phyloP scores from a whole-genome alignment of 2,113 vertebrate species.

The Nibea coibor region DNA sequence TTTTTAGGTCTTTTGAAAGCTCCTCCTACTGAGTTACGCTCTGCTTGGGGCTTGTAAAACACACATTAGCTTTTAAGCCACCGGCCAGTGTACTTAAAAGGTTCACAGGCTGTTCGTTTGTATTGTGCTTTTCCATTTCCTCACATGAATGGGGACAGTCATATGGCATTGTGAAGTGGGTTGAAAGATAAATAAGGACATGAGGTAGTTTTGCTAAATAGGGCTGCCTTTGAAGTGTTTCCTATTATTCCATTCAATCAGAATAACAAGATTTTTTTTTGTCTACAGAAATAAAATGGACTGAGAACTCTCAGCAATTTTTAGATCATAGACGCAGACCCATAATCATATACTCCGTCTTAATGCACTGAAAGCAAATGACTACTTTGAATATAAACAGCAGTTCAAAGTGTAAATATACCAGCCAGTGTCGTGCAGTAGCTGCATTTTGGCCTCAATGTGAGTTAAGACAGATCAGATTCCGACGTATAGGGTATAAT shows the following conservation, averaged over 20 bases:
- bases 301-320: neutral
- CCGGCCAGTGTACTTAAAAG: neutral
- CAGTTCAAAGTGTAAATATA: neutral
- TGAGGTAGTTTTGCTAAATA: constrained; percentile 33
- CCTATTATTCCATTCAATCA: neutral
- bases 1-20: constrained; percentile 11
- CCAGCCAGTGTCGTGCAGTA: neutral
- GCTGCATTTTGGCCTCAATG: neutral
- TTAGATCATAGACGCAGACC: constrained; percentile 1
- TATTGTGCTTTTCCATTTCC: constrained; percentile 40
- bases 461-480: no score
- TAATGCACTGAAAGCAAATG: constrained; percentile 10
- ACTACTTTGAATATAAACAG: neutral
- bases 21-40: neutral
- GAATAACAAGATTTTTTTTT: constrained; percentile 18
- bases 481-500: constrained; percentile 10
- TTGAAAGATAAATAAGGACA: constrained; percentile 22
- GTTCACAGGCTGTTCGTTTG: constrained; percentile 1
- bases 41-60: constrained; percentile 9
- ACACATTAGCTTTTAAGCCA: constrained; percentile 18
- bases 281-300: constrained; percentile 8
- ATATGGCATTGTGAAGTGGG: neutral
- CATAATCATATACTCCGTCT: neutral
- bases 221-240: constrained; percentile 45
- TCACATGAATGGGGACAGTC: constrained; percentile 34